Evolutionary conservation across 1,140 invertebrate genomes (phyloP), one percentile per base, ranked within the genome.

Genomic region (Bombus cullumanus): DNA sequence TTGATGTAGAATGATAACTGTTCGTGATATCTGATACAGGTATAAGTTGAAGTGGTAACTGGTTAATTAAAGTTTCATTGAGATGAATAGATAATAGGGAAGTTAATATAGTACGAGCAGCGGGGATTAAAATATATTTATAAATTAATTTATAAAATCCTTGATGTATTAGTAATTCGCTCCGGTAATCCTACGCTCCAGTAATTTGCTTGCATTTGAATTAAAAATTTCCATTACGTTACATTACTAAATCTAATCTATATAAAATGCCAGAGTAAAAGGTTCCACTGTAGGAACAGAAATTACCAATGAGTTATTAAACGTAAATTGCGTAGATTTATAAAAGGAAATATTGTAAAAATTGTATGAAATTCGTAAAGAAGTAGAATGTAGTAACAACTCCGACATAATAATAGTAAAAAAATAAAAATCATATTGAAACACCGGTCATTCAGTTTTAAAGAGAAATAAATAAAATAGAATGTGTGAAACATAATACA

Each of bases 41-140:
- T 43, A 25, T n/a, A 41, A 73, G 71, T 73, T 43, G 41, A 28
- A 73, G 28, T n/a, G 18, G 41, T 31, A 47, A 43, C 41, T 15
- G 10, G n/a, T 10, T 74, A 74, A 47, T 74, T 53, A 53, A 53
- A 53, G 15, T 31, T 74, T 47, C n/a, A 37, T 53, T 3, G n/a
- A 53, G n/a, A 12, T 28, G 28, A 18, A 43, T 74, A 22, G 53
- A 74, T 74, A 74, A 74, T 74, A 25, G 31, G 53, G n/a, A 31
- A 74, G 72, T 74, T 74, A 34, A 53, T 53, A 47, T n/a, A 73
- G 13, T 18, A 12, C 28, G 25, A 9, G 72, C 72, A 28, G 9
- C 15, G 43, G 10, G 73, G 22, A 74, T 74, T 74, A 53, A 74
- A 74, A 13, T 74, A 74, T 74, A 74, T 74, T 18, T 74, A 74